Conservation (phyloP, 2,888 invertebrate genomes). For the Drosophila limbata region DNA sequence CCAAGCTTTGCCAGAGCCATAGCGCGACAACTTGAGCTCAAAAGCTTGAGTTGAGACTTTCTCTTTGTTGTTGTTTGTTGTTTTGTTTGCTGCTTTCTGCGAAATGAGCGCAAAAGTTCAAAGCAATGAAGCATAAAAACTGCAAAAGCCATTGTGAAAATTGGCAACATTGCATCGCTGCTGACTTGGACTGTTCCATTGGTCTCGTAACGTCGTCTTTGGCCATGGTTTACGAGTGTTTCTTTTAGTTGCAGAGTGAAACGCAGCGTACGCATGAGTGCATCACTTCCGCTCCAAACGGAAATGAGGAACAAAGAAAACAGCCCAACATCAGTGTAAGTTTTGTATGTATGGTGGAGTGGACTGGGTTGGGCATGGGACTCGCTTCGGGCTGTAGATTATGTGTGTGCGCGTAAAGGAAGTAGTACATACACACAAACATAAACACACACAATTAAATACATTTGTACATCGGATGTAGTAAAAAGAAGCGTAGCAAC, state of each 20-base stretch:
- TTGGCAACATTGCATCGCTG: constrained; percentile 58
- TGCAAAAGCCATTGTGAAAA: constrained; percentile 53
- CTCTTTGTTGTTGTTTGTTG: constrained; percentile 66
- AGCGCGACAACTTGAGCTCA: constrained; percentile 33
- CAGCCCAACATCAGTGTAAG: constrained; percentile 26
- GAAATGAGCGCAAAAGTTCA: constrained; percentile 78
- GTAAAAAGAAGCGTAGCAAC: constrained; percentile 31
- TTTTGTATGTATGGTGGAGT: constrained; percentile 9
- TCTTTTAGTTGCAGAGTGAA: constrained; percentile 54
- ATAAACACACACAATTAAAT: constrained; percentile 24
- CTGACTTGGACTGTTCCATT: constrained; percentile 15
- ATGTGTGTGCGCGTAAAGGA: constrained; percentile 59
- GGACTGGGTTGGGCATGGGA: constrained; percentile 15
- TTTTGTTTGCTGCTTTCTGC: constrained; percentile 28
- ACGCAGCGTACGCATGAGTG: constrained; percentile 73
- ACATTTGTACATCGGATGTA: constrained; percentile 36
- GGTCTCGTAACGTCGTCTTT: constrained; percentile 19
- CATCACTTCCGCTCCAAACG: constrained; percentile 79
- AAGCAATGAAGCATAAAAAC: constrained; percentile 76
- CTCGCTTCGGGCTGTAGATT: constrained; percentile 28
- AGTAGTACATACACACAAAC: constrained; percentile 32
- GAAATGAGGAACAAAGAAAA: constrained; percentile 68
- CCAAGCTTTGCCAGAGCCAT: constrained; percentile 23
- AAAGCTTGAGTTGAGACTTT: constrained; percentile 70
- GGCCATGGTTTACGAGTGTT: constrained; percentile 44